Evolutionary conservation across 2,113 vertebrate genomes (phyloP), one percentile per base, ranked within the genome.

Genomic region (Hylia prasina): DNA sequence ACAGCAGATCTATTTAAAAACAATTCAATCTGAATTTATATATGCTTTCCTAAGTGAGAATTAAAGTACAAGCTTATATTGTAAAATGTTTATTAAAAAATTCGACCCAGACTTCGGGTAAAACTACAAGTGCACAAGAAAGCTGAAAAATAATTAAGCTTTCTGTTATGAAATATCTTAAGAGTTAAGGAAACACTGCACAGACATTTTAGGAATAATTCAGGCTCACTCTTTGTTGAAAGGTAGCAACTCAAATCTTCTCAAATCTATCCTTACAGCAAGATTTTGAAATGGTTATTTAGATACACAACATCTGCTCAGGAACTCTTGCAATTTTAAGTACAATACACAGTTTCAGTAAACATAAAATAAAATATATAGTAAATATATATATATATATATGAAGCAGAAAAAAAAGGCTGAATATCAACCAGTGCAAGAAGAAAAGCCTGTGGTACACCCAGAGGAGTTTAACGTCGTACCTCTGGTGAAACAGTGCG

Each of bases 221-320:
- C 27, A 83, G 64, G 24, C 51, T 73, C 28, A n/a, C 15, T 78
- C 54, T 86, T 33, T 68, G 31, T 45, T 78, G 60, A 86, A 95
- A 88, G 31, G 57, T 14, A 94, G 56, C 42, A 92, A 76, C 39
- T 81, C 35, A 81, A 33, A 90, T 68, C 72, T 76, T 92, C 63
- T 83, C 40, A 47, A 60, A 84, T 78, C 72, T 90, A 63, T 73
- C 80, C 39, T 81, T 82, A 78, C 0, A 71, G n/a, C 18, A 89
- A 60, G 68, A 47, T 93, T 89, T 78, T 78, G 31, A 93, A 81
- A 92, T 37, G 4, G 25, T 90, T 93, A 90, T 86, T 94, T 91
- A 81, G 58, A 75, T 3, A 86, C 51, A 68, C 0, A 14, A 76
- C 51, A 93, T 53, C 51, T 94, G 58, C 25, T 94, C 70, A 85